Evolutionary conservation across 2,113 vertebrate genomes (phyloP), one percentile per base, ranked within the genome.

Genomic region (Apteryx mantelli): DNA sequence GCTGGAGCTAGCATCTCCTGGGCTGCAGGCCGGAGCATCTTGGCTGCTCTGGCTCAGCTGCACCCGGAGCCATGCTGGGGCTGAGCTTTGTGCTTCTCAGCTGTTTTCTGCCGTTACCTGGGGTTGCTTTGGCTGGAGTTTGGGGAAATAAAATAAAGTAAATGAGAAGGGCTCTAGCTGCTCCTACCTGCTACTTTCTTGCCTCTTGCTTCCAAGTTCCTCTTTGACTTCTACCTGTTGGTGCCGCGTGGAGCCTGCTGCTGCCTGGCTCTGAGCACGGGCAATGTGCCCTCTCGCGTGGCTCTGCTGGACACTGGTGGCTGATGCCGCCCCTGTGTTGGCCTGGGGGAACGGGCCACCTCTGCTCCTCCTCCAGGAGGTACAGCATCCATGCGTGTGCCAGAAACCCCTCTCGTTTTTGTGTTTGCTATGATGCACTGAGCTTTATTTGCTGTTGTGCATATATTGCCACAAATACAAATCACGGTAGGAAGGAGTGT

Each of bases 321-420:
- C 28, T 4, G 6, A 1, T 8, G 56, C 14, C 30, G 21, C 70
- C 76, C 44, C 18, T 2, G 12, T 1, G 14, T 2, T 6, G 21
- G 38, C 32, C 65, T n/a, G 53, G 46, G 25, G 1, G 5, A 36
- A n/a, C 46, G 5, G 21, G 30, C n/a, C 11, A 61, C 30, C 50
- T 13, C 71, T 11, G 71, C 50, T 16, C 11, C 42, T 21, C 28
- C 55, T 10, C 22, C 18, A 2, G 36, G 17, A 19, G 24, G 26
- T 4, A 28, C n/a, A 13, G 70, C 26, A 12, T 5, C 36, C 6
- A 40, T 1, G 13, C 2, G 2, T 4, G 9, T 0, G 0, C 34
- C 16, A 8, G 19, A 34, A 42, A 21, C 30, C 36, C 46, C 24
- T 13, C 6, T 6, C 22, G 7, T 0, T 0, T 53, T 65, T 68